Conservation (phyloP, 2,888 invertebrate species). For the Drosophila prolongata region DNA sequence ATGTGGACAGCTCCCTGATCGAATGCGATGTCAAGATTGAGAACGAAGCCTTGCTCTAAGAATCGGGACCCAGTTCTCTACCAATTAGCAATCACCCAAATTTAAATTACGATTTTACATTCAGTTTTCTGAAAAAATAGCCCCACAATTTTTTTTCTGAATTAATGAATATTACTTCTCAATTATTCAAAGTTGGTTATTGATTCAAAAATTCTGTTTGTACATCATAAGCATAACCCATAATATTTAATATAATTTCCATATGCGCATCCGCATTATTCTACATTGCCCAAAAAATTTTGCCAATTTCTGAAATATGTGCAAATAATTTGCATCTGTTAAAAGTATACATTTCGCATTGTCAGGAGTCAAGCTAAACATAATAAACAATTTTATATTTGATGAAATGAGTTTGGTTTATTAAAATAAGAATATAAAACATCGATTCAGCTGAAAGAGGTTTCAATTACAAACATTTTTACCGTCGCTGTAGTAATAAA, state of each 20-base stretch:
- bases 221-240: neutral
- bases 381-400: too few relatives aligned
- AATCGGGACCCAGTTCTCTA: neutral
- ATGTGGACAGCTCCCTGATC: conserved; percentile 50
- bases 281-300: neutral
- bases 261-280: neutral
- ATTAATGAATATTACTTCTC: neutral
- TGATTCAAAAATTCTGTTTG: neutral
- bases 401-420: too few relatives aligned
- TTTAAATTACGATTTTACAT: conserved; percentile 15
- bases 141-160: neutral
- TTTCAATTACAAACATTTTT: too few relatives aligned
- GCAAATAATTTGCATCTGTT: neutral
- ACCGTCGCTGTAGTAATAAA: too few relatives aligned
- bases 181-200: neutral
- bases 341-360: neutral
- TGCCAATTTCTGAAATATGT: neutral
- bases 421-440: too few relatives aligned
- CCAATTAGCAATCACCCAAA: conserved; percentile 11
- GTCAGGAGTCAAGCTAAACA: too few relatives aligned
- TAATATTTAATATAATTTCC: neutral
- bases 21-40: conserved; percentile 72
- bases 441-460: too few relatives aligned
- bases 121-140: neutral
- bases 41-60: conserved; percentile 54